Conservation (phyloP, 2,113 vertebrate genomes). For the Cinclus mexicanus region DNA sequence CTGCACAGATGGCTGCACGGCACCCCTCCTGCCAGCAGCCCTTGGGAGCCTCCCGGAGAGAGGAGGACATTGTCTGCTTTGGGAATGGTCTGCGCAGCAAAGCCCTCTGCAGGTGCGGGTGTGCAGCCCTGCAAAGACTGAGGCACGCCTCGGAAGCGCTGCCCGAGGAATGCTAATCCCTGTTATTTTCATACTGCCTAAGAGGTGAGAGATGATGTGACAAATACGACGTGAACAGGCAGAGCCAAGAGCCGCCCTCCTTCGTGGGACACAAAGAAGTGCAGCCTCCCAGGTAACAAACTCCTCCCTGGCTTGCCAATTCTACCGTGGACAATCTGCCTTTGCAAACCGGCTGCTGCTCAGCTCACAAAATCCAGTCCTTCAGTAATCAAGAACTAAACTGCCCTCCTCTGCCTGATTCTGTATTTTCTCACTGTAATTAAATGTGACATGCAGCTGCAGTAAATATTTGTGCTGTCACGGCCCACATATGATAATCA, state of each 20-base stretch:
- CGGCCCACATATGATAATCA: neutral
- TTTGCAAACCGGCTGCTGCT: neutral
- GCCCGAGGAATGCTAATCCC: rapidly evolving
- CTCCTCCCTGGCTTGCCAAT: neutral
- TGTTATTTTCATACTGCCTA: neutral
- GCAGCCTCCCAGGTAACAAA: neutral
- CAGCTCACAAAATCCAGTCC: neutral
- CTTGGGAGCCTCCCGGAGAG: neutral
- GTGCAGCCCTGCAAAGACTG: neutral
- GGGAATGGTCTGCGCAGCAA: neutral
- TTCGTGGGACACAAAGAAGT: neutral
- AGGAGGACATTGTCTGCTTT: neutral
- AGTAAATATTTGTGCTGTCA: neutral
- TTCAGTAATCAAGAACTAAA: neutral
- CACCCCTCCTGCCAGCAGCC: neutral
- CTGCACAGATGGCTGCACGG: neutral
- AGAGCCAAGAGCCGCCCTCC: neutral
- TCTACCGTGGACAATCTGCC: neutral
- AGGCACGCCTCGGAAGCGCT: neutral
- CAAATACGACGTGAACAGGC: rapidly evolving
- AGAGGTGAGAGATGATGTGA: neutral
- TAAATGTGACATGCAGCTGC: neutral
- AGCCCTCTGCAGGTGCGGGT: rapidly evolving
- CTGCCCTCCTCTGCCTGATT: neutral
- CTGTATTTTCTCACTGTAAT: neutral